Conservation (phyloP, 2,797 vertebrate genomes). For the Ceyx erithaca region DNA sequence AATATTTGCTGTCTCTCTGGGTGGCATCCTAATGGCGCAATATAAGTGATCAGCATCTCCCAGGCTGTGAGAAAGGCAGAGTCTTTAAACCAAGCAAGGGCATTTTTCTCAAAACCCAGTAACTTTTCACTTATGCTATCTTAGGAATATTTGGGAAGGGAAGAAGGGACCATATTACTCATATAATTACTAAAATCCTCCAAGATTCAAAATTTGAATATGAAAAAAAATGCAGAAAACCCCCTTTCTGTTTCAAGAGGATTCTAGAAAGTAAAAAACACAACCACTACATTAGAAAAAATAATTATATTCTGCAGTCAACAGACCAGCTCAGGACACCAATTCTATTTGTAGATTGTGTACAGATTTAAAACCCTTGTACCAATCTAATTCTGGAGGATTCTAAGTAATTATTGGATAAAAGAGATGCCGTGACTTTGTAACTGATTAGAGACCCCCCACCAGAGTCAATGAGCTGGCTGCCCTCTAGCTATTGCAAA, state of each 20-base stretch:
- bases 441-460: neutral
- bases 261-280: neutral
- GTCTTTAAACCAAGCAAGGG: neutral
- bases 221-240: neutral
- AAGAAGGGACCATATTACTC: neutral
- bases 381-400: neutral
- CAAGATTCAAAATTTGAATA: neutral
- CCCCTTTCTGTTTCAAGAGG: neutral
- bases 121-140: neutral
- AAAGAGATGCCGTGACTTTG: neutral
- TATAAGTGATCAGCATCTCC: constrained; percentile 27
- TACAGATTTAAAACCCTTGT: neutral
- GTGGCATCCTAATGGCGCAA: constrained; percentile 21
- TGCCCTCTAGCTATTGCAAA: neutral
- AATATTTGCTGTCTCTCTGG: constrained; percentile 51
- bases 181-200: neutral
- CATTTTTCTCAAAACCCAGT: neutral
- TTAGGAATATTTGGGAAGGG: neutral
- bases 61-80: constrained; percentile 2
- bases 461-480: neutral
- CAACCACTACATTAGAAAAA: neutral
- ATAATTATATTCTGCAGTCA: neutral
- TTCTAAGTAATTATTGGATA: neutral
- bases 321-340: neutral
- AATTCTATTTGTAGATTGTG: neutral